Conservation (phyloP, 1,140 invertebrate genomes). For the Diprion similis region DNA sequence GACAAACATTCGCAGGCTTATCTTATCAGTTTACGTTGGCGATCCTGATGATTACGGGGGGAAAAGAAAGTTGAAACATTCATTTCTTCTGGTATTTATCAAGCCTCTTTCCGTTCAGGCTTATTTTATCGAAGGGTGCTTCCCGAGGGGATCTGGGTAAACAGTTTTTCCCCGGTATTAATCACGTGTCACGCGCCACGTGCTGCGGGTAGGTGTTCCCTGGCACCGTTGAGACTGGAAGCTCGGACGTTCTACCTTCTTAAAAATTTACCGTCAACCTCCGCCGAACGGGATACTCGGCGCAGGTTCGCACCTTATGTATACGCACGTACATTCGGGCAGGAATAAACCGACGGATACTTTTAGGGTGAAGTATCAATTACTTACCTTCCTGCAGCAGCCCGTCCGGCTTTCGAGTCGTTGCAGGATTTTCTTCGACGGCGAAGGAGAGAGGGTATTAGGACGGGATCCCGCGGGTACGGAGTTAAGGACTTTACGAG, state of each 20-base stretch:
- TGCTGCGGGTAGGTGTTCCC: not conserved
- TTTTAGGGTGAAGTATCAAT: not conserved
- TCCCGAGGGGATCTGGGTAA: conserved; percentile 6
- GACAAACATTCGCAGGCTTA: not conserved
- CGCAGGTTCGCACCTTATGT: not conserved
- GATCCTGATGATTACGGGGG: not conserved
- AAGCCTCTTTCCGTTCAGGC: not conserved
- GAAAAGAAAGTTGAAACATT: not conserved
- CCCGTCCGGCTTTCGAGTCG: not conserved
- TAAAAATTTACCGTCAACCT: not conserved
- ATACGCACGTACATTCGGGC: not conserved
- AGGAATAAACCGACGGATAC: not conserved
- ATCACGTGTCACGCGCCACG: conserved; percentile 1
- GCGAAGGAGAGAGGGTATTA: not conserved
- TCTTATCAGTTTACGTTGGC: conserved; percentile 1
- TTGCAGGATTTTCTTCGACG: not conserved
- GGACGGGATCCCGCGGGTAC: not conserved
- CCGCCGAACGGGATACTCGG: too few species aligned
- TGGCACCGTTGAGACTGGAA: not conserved
- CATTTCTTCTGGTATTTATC: not conserved
- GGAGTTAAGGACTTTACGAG: conserved; percentile 6
- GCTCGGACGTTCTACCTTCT: not conserved
- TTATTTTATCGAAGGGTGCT: conserved; percentile 7
- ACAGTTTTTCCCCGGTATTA: conserved; percentile 11
- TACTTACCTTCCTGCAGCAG: not conserved